These are phyloP conservation scores for Tethea ocularis DNA, from an alignment of 2,888 invertebrate species.

Conservation along the genomic window DNA sequence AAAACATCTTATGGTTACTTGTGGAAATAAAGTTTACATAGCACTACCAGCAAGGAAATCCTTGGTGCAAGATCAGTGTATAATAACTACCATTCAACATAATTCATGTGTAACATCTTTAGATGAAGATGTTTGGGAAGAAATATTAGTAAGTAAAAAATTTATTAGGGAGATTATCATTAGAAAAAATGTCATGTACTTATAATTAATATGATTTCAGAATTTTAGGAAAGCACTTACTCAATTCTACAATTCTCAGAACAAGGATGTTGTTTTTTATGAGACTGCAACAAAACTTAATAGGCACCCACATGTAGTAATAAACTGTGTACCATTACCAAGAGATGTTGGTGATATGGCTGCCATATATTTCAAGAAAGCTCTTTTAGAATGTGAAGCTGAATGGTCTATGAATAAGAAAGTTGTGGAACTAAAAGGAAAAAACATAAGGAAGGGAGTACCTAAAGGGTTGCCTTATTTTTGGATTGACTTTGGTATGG, in stretches of 20 bases:
- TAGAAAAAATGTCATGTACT: constrained; percentile 4
- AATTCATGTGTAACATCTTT: constrained; percentile 90
- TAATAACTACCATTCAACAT: constrained; percentile 94
- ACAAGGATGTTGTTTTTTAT: constrained; percentile 94
- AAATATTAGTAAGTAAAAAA: constrained; percentile 86
- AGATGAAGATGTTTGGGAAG: constrained; percentile 98
- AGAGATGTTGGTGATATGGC: constrained; percentile 93
- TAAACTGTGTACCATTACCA: constrained; percentile 95
- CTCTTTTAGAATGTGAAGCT: constrained; percentile 95
- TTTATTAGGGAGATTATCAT: not conserved
- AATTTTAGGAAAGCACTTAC: constrained; percentile 90
- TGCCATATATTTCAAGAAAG: constrained; percentile 99
- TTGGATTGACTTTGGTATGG: constrained; percentile 95
- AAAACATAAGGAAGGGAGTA: constrained; percentile 90
- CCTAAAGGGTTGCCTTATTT: constrained; percentile 98
- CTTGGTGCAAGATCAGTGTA: constrained; percentile 92
- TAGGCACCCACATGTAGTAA: constrained; percentile 91
- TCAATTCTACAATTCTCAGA: constrained; percentile 88
- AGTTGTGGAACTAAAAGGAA: constrained; percentile 81
- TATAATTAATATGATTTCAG: constrained; percentile 64
- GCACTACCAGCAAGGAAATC: constrained; percentile 92
- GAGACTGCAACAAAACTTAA: constrained; percentile 92
- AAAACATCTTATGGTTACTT: constrained; percentile 93
- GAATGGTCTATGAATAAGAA: constrained; percentile 99
- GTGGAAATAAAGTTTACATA: constrained; percentile 93